A percentile compares a stretch with the other conserved stretches of the same genome.
These are phyloP conservation scores for Cinclus mexicanus DNA, from an alignment of 2,113 vertebrate species.

Conservation along the genomic window DNA sequence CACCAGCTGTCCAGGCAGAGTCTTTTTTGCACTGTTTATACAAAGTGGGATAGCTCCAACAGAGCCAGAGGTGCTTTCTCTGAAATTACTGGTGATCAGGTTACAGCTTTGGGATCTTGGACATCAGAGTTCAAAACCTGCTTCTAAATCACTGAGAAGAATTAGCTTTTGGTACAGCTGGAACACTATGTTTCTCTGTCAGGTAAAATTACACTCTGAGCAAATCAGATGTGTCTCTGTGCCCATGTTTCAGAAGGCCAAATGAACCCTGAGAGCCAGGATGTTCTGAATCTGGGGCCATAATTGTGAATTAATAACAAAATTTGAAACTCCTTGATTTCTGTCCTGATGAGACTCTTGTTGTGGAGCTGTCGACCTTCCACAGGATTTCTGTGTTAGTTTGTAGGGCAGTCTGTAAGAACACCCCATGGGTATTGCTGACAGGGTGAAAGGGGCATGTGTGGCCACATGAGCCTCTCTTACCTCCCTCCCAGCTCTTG, in stretches of 20 bases:
- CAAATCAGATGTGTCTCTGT: neutral
- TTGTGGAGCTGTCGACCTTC: neutral
- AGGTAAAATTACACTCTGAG: neutral
- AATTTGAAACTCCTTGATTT: neutral
- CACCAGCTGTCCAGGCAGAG: neutral
- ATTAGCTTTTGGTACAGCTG: neutral
- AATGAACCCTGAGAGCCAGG: neutral
- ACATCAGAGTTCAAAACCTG: neutral
- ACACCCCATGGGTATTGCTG: neutral
- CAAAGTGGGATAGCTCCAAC: neutral
- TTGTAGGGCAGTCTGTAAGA: neutral
- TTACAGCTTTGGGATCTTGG: neutral
- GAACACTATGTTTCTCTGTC: neutral
- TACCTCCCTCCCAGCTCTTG: neutral
- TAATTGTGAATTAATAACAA: neutral
- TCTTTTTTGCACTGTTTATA: neutral
- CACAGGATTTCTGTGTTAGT: neutral
- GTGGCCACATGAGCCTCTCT: neutral
- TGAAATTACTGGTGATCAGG: neutral
- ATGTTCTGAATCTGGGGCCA: neutral
- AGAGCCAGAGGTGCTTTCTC: neutral
- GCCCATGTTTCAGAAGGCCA: neutral
- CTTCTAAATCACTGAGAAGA: neutral
- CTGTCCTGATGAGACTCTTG: neutral
- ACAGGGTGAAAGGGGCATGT: neutral